Evolutionary conservation across 2,888 invertebrate genomes (phyloP).

Genomic region (Heliconius charithonia): DNA sequence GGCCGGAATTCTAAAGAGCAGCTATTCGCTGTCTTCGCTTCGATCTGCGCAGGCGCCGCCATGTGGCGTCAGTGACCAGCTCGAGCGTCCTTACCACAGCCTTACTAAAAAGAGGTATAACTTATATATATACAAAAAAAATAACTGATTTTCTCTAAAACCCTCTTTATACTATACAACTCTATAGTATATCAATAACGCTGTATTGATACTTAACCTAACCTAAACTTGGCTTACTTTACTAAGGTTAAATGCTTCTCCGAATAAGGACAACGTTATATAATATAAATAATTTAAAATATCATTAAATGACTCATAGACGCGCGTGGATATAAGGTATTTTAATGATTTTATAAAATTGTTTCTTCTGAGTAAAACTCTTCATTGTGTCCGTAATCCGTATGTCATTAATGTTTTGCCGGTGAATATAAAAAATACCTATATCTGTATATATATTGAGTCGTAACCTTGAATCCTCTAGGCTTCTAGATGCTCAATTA

Average conservation of each 20-base stretch:
- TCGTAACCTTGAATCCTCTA: background rate
- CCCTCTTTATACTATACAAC: background rate
- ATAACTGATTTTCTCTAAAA: background rate
- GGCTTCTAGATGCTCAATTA: too few species aligned
- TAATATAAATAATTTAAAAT: constrained; percentile 10
- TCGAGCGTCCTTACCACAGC: constrained; percentile 92
- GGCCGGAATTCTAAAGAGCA: constrained; percentile 86
- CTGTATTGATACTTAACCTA: background rate
- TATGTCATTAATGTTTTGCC: background rate
- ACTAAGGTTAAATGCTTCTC: constrained; percentile 6
- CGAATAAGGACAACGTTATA: constrained; percentile 16
- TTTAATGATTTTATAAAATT: constrained; percentile 3
- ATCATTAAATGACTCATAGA: constrained; percentile 6
- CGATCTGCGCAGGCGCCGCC: constrained; percentile 84
- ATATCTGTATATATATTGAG: background rate
- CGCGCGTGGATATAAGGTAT: background rate
- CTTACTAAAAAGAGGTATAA: constrained; percentile 88
- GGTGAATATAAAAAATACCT: background rate
- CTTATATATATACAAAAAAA: background rate
- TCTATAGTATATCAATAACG: background rate
- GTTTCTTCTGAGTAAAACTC: background rate
- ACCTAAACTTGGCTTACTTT: background rate
- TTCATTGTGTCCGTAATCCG: background rate
- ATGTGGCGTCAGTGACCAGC: constrained; percentile 76
- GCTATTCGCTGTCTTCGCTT: constrained; percentile 92